Evolutionary conservation across 2,113 vertebrate genomes (phyloP).

Genomic region (Prochilodus magdalenae): DNA sequence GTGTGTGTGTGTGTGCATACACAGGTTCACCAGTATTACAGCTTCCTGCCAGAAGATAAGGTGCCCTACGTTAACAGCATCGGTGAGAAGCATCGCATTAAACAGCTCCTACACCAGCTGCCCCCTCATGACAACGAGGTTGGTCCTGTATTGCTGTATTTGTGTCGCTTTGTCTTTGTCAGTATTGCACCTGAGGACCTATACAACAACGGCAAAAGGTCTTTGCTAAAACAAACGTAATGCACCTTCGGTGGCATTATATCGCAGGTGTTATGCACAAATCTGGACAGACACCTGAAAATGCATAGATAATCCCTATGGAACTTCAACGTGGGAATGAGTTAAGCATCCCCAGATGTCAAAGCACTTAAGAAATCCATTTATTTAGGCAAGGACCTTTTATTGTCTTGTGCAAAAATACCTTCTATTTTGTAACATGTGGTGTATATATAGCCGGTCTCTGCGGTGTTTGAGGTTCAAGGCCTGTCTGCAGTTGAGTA

Average conservation of each 20-base stretch:
- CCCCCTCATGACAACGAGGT: slow-evolving; percentile 99
- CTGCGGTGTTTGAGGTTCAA: slow-evolving; percentile 4
- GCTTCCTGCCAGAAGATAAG: slow-evolving; percentile 95
- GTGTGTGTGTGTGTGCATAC: background rate
- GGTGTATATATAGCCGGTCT: slow-evolving; percentile 25
- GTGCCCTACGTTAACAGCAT: slow-evolving; percentile 98
- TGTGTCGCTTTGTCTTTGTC: background rate
- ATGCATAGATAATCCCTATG: background rate
- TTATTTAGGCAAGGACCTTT: slow-evolving; percentile 24
- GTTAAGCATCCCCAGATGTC: background rate
- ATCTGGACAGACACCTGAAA: background rate
- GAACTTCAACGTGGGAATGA: background rate
- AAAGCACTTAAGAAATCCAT: background rate
- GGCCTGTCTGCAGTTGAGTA: slow-evolving; percentile 3
- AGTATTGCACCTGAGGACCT: background rate
- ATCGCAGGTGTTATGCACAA: background rate
- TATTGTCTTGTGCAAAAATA: background rate
- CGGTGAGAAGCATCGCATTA: slow-evolving; percentile 94
- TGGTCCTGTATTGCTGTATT: background rate
- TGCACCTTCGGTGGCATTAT: slow-evolving; percentile 4
- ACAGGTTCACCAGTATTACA: slow-evolving; percentile 98
- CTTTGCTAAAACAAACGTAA: background rate
- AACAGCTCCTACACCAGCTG: slow-evolving; percentile 95
- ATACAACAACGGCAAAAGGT: background rate
- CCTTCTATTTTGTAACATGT: slow-evolving; percentile 28